phyloP scores from a whole-genome alignment of 2,797 vertebrate species.

The Rhadinocentrus ornatus region DNA sequence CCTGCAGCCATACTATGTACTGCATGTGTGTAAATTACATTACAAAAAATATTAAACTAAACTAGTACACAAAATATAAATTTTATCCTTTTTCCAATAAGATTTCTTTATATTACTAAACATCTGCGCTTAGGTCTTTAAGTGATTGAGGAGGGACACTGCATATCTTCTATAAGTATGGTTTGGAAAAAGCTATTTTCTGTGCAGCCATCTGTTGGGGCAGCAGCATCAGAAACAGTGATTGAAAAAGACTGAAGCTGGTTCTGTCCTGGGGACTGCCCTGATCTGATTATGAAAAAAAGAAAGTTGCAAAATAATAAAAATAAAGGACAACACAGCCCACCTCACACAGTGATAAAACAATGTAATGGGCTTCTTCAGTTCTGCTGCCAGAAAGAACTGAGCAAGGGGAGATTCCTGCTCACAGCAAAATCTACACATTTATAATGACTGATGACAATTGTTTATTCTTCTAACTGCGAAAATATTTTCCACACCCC shows the following conservation, averaged over 20 bases:
- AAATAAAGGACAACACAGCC: neutral
- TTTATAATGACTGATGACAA: neutral
- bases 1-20: neutral
- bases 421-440: neutral
- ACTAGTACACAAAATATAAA: neutral
- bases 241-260: neutral
- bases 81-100: no score
- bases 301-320: neutral
- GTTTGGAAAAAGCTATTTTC: neutral
- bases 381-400: neutral
- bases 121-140: neutral
- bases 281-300: neutral
- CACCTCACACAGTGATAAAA: neutral
- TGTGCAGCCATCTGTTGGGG: neutral
- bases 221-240: neutral
- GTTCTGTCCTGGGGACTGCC: neutral
- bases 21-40: neutral
- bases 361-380: neutral
- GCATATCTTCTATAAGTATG: neutral
- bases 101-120: no score
- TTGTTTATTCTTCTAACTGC: conserved; percentile 6
- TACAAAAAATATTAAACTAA: neutral
- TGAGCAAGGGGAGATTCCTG: neutral
- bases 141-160: neutral
- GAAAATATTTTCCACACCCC: neutral